These are phyloP conservation scores for Callipepla californica DNA, from an alignment of 2,113 vertebrate species.

Conservation along the genomic window DNA sequence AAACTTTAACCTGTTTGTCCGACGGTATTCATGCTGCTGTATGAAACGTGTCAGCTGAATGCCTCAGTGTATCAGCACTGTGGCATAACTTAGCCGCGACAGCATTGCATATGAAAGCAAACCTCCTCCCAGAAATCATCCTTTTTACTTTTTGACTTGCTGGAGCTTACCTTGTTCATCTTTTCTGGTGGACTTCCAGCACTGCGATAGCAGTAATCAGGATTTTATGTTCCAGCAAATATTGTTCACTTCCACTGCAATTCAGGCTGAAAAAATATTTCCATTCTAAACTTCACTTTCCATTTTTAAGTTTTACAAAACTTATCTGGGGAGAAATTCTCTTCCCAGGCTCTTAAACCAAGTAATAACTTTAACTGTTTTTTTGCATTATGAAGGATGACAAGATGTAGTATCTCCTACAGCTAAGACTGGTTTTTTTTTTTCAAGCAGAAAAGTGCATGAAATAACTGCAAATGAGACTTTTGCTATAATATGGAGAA, in stretches of 20 bases:
- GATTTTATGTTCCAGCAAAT: constrained; percentile 33
- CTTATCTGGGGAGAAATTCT: constrained; percentile 40
- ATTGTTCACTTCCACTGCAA: background rate
- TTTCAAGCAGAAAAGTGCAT: constrained; percentile 59
- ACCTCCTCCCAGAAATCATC: background rate
- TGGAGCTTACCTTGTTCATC: background rate
- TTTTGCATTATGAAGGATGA: constrained; percentile 42
- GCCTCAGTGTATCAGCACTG: background rate
- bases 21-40: background rate
- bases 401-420: constrained; percentile 60
- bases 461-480: constrained; percentile 62
- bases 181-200: constrained; percentile 43
- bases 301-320: constrained; percentile 47
- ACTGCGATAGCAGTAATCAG: constrained; percentile 19
- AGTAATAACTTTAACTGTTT: constrained; percentile 34
- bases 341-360: constrained; percentile 37
- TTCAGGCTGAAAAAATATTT: constrained; percentile 46
- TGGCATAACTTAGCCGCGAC: background rate
- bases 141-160: constrained; percentile 12
- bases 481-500: constrained; percentile 53
- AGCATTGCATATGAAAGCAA: background rate
- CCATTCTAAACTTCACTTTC: constrained; percentile 6
- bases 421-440: constrained; percentile 38
- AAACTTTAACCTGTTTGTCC: constrained; percentile 15
- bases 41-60: background rate